Conservation (phyloP, 1,140 invertebrate species). For the Leptinotarsa defecta region DNA sequence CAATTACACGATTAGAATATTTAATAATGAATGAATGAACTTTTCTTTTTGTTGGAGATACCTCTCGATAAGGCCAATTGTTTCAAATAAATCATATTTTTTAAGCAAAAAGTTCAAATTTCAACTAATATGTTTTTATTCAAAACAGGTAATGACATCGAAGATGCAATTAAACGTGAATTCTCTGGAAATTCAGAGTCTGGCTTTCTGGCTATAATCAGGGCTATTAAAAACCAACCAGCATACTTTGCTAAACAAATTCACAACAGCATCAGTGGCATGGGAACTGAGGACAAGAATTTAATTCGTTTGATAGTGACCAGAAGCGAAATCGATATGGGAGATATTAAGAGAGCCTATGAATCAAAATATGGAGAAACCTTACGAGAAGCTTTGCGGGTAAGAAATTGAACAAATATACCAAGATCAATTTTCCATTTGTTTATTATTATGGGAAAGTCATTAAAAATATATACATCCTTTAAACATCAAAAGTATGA, state of each 20-base stretch:
- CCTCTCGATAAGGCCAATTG: not conserved
- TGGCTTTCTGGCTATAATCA: slow-evolving; percentile 72
- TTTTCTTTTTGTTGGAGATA: too few relatives aligned
- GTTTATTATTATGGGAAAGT: too few relatives aligned
- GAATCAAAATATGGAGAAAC: slow-evolving; percentile 78
- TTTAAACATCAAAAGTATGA: too few relatives aligned
- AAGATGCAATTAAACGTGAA: slow-evolving; percentile 71
- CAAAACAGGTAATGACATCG: slow-evolving; percentile 65
- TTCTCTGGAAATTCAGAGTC: slow-evolving; percentile 72
- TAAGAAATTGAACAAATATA: slow-evolving; percentile 55
- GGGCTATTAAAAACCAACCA: slow-evolving; percentile 80
- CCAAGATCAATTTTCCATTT: too few relatives aligned
- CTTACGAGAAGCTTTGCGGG: slow-evolving; percentile 79
- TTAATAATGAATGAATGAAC: too few relatives aligned
- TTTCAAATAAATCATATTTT: not conserved
- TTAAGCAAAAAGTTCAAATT: not conserved
- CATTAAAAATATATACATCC: too few relatives aligned
- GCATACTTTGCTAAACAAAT: slow-evolving; percentile 88
- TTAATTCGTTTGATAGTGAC: slow-evolving; percentile 86
- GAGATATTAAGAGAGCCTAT: slow-evolving; percentile 83
- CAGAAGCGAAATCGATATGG: slow-evolving; percentile 86
- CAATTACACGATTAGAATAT: too few relatives aligned
- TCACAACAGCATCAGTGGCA: slow-evolving; percentile 82
- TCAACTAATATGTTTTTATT: not conserved
- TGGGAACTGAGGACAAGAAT: slow-evolving; percentile 84